Base-by-base conservation (phyloP, 2,797 vertebrate species). In the Okamejei kenojei region DNA sequence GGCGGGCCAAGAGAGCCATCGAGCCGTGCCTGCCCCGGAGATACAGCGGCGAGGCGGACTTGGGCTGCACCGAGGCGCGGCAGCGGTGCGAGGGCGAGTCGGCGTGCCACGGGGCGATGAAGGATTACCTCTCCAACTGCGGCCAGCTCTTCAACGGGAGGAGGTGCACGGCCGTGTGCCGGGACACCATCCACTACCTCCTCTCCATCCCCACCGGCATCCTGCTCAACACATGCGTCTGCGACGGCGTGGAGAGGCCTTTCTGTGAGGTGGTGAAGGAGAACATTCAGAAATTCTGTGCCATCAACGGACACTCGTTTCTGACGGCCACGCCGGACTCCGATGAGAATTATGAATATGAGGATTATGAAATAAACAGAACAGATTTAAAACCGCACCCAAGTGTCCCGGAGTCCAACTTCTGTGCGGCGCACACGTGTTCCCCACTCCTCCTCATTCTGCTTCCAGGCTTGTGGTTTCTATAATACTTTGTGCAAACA, bases 181-280 rank as follows among this genome's bases (percentile, higher is more conserved):
- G 95, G 80, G 95, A 94, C 94, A 96, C 96, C 94, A 97, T 97
- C 21, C 96, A 96, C 93, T 95, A 97, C 94, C 96, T 97, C 95
- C 95, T 97, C 38, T 95, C 95, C 94, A 96, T 96, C 93, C 97
- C 97, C 0, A 95, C 95, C 9, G 97, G 97, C 32, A 73, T 94
- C 93, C 94, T 96, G 94, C 96, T 97, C 5, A 96, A 97, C 95
- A 95, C 95, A 90, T 97, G 97, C 63, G 95, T 97, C 0, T 97
- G 97, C 77, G 97, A 97, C 86, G 97, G 97, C 0, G 95, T 96
- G 78, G 97, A 97, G 95, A 95, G 97, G 93, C 97, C 97, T 2
- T 97, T 97, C 95, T 97, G 97, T 74, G 97, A 97, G 93, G 96
- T 97, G 94, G 97, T 97, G 86, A 97, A 97, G 94, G 96, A 96